phyloP scores from a whole-genome alignment of 2,113 vertebrate genomes.

The Dolichallabes microphthalmus region DNA sequence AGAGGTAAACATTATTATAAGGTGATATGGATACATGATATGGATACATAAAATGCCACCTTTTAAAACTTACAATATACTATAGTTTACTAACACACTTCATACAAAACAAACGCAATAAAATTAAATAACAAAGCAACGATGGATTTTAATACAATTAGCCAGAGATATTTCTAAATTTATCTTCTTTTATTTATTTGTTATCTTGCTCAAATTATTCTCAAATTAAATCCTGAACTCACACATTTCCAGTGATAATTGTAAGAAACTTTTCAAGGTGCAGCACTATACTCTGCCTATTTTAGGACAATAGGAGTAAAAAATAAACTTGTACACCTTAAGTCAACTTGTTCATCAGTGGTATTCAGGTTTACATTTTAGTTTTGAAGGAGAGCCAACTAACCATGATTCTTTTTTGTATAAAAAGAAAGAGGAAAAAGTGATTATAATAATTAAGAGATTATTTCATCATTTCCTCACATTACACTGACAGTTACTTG shows the following conservation, averaged over 20 bases:
- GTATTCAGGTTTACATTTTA: not conserved
- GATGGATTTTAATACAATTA: not conserved
- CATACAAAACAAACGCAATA: not conserved
- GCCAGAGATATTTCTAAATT: not conserved
- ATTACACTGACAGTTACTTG: not conserved
- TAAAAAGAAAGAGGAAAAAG: not conserved
- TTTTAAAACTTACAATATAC: not conserved
- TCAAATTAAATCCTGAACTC: too few species aligned
- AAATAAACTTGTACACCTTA: not conserved
- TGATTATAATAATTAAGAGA: not conserved
- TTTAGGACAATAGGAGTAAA: not conserved
- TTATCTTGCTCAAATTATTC: not conserved
- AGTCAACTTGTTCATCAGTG: not conserved
- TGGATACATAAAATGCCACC: not conserved
- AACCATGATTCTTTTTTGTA: too few species aligned
- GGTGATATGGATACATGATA: not conserved
- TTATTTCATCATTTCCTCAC: not conserved
- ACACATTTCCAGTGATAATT: not conserved
- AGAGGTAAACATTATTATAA: not conserved
- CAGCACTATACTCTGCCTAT: not conserved
- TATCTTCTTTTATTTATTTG: not conserved
- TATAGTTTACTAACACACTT: not conserved
- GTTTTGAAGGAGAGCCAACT: not conserved
- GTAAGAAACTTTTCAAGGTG: not conserved
- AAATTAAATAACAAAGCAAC: not conserved